Base-by-base conservation (phyloP, 2,888 invertebrate genomes). In the Bedellia somnulentella region DNA sequence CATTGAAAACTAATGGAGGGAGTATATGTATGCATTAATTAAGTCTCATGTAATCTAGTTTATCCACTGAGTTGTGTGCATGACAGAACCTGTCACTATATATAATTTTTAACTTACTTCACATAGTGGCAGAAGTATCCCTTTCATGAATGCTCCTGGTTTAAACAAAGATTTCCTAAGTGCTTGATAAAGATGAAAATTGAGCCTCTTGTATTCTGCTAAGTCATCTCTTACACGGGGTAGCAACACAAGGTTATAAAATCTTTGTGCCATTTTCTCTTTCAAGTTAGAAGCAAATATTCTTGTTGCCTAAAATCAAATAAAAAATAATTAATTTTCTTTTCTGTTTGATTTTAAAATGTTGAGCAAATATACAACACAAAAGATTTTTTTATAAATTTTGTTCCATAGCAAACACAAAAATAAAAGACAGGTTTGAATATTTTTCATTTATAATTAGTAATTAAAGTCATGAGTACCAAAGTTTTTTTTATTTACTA, bases 91-190 rank as follows among this genome's bases (percentile, higher is more conserved):
- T 25, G 13, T 5, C 5, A 25, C 12, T 4, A 8, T 13, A 25
- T 12, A n/a, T 6, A 27, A 27, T 11, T n/a, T 17, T 5, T 31
- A 26, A 45, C 42, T 55, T 49, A 78, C 78, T 57, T 85, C 87
- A 21, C 89, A 60, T 24, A 89, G 59, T 1, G 88, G 89, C 33
- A 89, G 50, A 27, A 89, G 58, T 40, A 88, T 80, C 24, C 86
- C 99, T 75, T 98, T 99, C 90, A 98, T 97, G 49, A 99, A 99
- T 24, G 93, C 98, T 13, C 90, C 94, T 24, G 98, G 97, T 57
- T 99, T 99, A 61, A 92, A 99, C 1, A 99, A 77, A 1, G 98
- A 82, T 63, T 97, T 96, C 37, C 87, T 80, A 27, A 99, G 56
- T 1, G 98, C 94, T 50, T 94, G 93, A 60, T 96, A 99, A 15